Evolutionary conservation across 92 coral and sea anemone genomes (phyloP).

Genomic region (Palythoa grandis): DNA sequence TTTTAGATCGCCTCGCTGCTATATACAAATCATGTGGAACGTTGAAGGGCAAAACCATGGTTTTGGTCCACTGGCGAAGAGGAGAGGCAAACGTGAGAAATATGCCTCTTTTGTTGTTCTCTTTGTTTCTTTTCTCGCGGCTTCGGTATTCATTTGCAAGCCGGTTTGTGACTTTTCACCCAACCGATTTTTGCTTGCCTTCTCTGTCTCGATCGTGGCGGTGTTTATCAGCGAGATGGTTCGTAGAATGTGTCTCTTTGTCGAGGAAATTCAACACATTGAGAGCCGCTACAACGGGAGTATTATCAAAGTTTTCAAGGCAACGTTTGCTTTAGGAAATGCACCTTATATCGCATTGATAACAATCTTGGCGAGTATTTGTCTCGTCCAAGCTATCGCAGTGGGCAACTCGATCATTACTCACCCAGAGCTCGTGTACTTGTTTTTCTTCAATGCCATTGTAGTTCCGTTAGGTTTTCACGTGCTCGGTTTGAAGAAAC

Average conservation of each 20-base stretch:
- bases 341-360: background rate
- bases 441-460: background rate
- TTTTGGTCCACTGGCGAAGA: slow-evolving; percentile 49
- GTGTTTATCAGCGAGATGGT: slow-evolving; percentile 43
- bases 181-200: background rate
- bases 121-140: background rate
- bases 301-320: slow-evolving; percentile 14
- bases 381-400: background rate
- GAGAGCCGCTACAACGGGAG: slow-evolving; percentile 61
- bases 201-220: slow-evolving; percentile 37
- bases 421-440: background rate
- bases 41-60: slow-evolving; percentile 46
- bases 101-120: slow-evolving; percentile 20
- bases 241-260: slow-evolving; percentile 57
- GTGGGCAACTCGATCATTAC: background rate
- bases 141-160: background rate
- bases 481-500: slow-evolving; percentile 16
- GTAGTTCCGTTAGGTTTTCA: slow-evolving; percentile 23
- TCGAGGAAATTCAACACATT: slow-evolving; percentile 57
- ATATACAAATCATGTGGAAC: slow-evolving; percentile 2
- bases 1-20: background rate
- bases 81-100: slow-evolving; percentile 31
- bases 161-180: background rate
- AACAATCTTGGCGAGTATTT: background rate
- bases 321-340: slow-evolving; percentile 38